Evolutionary conservation across 2,113 vertebrate genomes (phyloP), one percentile per base, ranked within the genome.

Genomic region (Heptranchias perlo): DNA sequence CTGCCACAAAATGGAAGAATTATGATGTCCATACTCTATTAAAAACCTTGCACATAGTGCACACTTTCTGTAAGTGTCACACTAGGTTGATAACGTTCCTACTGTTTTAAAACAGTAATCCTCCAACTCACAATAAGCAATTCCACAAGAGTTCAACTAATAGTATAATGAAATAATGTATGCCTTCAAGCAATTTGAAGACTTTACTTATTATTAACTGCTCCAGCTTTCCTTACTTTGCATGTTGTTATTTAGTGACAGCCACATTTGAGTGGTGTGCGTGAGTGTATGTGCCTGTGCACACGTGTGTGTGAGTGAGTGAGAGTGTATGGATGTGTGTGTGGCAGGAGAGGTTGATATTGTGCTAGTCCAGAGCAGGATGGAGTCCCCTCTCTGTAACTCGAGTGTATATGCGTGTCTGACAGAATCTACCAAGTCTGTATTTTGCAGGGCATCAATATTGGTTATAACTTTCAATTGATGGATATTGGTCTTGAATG

Each of bases 271-370:
- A 28, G 44, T 28, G 47, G 18, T 89, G 86, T 89, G 25, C 3
- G 11, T 3, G 39, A 6, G 39, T 21, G 78, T 44, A 16, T 4
- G 0, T 3, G 16, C 44, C 16, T 82, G 4, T 16, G 16, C 8
- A 0, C 7, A 1, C 0, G 69, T 31, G 0, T 3, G 6, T 25
- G 67, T 4, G n/a, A 21, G 7, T 82, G 8, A 4, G 25, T 3
- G n/a, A 39, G 76, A 14, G 13, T 78, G n/a, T 39, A 3, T 14
- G 35, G 39, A 3, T 16, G 14, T 39, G 1, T 49, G 18, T 49
- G 39, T 44, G 44, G 11, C 61, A 54, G 39, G 18, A 44, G 44
- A 54, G 52, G 61, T 91, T n/a, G 52, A 35, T n/a, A 1, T 4
- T 58, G 8, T 62, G 4, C 58, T 39, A 44, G 58, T 1, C 35